A percentile compares a stretch with the other conserved stretches of the same genome.
Evolutionary conservation across 1,140 invertebrate genomes (phyloP).

Genomic region (Drosophila ohnishii): DNA sequence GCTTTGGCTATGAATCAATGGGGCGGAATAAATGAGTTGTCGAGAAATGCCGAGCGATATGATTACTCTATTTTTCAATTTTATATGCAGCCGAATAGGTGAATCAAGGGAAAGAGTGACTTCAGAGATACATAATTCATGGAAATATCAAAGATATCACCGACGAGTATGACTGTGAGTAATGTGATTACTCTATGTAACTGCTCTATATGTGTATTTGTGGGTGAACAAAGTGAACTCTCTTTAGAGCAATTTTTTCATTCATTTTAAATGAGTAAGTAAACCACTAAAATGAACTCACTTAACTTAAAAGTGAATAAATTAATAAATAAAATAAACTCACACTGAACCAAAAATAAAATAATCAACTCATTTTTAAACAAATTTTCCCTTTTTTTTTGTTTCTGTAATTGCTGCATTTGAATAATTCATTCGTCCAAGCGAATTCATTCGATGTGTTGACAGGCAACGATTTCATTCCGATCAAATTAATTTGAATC

Average conservation of each 20-base stretch:
- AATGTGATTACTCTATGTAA: background rate
- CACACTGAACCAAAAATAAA: too few species aligned
- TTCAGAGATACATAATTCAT: background rate
- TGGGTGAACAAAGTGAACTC: background rate
- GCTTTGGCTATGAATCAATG: conserved; percentile 33
- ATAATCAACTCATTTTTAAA: background rate
- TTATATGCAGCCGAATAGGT: background rate
- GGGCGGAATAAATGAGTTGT: conserved; percentile 35
- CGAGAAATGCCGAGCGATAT: conserved; percentile 1
- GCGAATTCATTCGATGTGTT: background rate
- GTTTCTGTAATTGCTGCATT: background rate
- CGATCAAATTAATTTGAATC: conserved; percentile 40
- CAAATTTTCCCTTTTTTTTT: background rate
- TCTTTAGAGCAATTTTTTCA: background rate
- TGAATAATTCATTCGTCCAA: background rate
- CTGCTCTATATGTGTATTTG: background rate
- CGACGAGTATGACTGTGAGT: too few species aligned
- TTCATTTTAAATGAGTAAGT: too few species aligned
- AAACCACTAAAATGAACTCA: too few species aligned
- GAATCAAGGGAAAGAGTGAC: background rate
- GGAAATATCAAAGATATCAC: background rate
- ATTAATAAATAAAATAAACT: too few species aligned
- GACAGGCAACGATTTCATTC: background rate
- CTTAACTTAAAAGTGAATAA: too few species aligned
- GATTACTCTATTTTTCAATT: conserved; percentile 11